A percentile compares a stretch with the other conserved stretches of the same genome.
phyloP scores from a whole-genome alignment of 92 coral and sea anemone genomes.

The Epizoanthus scotinus region DNA sequence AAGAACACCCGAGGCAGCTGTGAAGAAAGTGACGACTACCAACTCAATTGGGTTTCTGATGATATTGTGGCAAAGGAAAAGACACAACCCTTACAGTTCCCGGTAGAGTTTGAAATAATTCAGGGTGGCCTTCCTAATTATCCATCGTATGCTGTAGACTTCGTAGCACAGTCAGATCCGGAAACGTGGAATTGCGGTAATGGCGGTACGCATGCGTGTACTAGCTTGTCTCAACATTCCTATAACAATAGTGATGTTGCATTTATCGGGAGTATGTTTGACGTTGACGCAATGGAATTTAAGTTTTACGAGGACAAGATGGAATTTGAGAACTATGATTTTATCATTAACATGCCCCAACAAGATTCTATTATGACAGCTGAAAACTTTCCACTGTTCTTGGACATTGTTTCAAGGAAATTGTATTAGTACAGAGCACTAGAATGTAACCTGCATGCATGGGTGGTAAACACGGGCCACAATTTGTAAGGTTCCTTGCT shows the following conservation, averaged over 20 bases:
- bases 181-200: background rate
- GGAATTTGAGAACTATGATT: conserved; percentile 38
- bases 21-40: background rate
- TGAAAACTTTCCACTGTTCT: conserved; percentile 12
- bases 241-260: background rate
- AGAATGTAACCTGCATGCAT: too few species aligned
- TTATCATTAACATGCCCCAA: conserved; percentile 26
- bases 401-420: conserved; percentile 9
- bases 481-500: too few species aligned
- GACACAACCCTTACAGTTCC: too few species aligned
- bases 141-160: too few species aligned
- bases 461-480: too few species aligned
- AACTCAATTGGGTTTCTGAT: background rate
- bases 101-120: too few species aligned
- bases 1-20: background rate
- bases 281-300: conserved; percentile 15
- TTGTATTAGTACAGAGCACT: too few species aligned
- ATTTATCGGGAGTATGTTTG: conserved; percentile 12
- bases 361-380: conserved; percentile 25
- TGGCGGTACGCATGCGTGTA: background rate
- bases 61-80: background rate
- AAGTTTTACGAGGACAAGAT: conserved; percentile 38
- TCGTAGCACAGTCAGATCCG: too few species aligned
- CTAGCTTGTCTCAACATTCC: background rate
- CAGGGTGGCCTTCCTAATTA: too few species aligned